Evolutionary conservation across 1,140 invertebrate species (phyloP).

Genomic region (Calosoma granatense): DNA sequence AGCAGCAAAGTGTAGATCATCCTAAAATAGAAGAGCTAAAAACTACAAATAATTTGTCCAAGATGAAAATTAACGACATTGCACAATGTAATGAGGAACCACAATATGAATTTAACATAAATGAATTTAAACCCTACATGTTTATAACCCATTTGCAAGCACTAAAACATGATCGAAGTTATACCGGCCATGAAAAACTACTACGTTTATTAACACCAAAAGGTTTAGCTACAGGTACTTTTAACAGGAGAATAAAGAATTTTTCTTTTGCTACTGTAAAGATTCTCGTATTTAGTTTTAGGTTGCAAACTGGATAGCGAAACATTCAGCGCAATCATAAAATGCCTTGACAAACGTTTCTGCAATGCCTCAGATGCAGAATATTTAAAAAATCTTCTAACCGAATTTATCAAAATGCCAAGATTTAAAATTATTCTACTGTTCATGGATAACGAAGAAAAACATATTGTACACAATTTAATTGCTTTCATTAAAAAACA

Average conservation of each 20-base stretch:
- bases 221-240: not conserved
- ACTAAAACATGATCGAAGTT: not conserved
- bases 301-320: not conserved
- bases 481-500: not conserved
- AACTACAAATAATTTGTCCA: not conserved
- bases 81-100: not conserved
- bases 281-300: slow-evolving; percentile 1
- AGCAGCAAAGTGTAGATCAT: too few species aligned
- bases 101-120: not conserved
- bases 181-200: not conserved
- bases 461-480: slow-evolving; percentile 3
- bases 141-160: not conserved
- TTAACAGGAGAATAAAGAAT: not conserved
- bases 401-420: not conserved
- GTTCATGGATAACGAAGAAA: slow-evolving; percentile 3
- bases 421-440: slow-evolving; percentile 2
- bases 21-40: not conserved
- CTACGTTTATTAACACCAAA: not conserved
- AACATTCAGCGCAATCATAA: not conserved
- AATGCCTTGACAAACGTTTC: not conserved
- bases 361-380: not conserved
- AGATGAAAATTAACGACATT: not conserved
- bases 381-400: not conserved
- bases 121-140: not conserved
- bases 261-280: not conserved